phyloP scores from a whole-genome alignment of 2,797 vertebrate species.

The Sandelia bainsii region DNA sequence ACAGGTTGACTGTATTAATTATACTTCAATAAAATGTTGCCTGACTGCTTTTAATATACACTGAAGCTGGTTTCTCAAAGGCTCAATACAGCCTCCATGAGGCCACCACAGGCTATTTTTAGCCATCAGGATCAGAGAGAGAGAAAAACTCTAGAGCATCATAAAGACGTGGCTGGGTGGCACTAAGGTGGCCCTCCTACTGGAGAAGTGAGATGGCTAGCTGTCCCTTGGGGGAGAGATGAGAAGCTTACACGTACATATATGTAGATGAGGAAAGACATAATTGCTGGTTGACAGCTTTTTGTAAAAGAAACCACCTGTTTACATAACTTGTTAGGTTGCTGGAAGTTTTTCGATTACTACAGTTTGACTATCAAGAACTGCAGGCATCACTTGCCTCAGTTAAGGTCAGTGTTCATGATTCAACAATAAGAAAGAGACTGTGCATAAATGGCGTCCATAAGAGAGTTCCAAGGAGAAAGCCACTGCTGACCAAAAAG shows the following conservation, averaged over 20 bases:
- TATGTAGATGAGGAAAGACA: no score
- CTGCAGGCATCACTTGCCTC: no score
- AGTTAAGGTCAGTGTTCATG: no score
- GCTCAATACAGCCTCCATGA: constrained; percentile 33
- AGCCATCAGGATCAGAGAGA: constrained; percentile 7
- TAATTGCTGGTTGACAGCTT: no score
- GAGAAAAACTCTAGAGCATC: neutral
- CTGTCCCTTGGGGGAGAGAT: neutral
- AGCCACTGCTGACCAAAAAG: no score
- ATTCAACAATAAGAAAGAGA: no score
- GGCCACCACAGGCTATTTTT: constrained; percentile 18
- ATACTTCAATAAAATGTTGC: no score
- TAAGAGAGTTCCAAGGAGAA: no score
- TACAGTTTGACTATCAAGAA: neutral
- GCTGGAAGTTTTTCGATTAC: neutral
- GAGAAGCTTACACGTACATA: no score
- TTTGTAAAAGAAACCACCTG: neutral
- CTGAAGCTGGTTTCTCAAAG: neutral
- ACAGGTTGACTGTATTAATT: no score
- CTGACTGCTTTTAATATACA: no score
- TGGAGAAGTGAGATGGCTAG: neutral
- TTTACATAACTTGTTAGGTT: neutral
- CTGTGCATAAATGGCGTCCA: no score
- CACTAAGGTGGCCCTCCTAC: neutral
- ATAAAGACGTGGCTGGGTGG: neutral